Conservation (phyloP, 2,888 invertebrate species). For the Muschampia plurimacula region DNA sequence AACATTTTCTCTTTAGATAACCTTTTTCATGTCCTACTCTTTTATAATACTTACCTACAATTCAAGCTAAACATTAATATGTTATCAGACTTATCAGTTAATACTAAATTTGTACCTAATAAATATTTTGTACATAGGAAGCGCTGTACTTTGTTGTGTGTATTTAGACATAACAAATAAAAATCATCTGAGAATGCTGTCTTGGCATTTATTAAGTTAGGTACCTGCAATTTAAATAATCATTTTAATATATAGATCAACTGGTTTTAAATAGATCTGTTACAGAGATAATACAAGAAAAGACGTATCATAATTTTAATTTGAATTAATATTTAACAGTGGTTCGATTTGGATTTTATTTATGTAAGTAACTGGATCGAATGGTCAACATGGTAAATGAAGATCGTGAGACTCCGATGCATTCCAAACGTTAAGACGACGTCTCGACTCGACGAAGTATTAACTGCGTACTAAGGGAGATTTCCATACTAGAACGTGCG, state of each 20-base stretch:
- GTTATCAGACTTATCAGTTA: no score
- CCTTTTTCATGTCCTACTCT: no score
- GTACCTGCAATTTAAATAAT: neutral
- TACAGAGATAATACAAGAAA: conserved; percentile 17
- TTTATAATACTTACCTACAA: no score
- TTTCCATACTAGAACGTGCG: no score
- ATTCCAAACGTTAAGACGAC: neutral
- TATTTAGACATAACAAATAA: conserved; percentile 1
- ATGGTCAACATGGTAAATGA: conserved; percentile 5
- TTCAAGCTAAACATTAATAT: no score
- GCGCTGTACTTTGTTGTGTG: neutral
- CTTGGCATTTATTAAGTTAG: conserved; percentile 12
- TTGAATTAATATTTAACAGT: neutral
- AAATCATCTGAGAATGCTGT: conserved; percentile 16
- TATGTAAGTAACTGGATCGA: conserved; percentile 19
- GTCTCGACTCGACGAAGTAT: no score
- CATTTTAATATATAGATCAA: neutral
- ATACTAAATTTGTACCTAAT: no score
- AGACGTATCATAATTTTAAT: conserved; percentile 9
- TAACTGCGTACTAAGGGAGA: no score
- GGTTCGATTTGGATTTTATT: conserved; percentile 11
- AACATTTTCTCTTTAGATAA: no score
- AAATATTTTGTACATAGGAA: no score
- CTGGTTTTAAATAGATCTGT: conserved; percentile 16
- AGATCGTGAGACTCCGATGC: conserved; percentile 15